Conservation (phyloP, 1,140 invertebrate species). For the Drosophila arawakana region DNA sequence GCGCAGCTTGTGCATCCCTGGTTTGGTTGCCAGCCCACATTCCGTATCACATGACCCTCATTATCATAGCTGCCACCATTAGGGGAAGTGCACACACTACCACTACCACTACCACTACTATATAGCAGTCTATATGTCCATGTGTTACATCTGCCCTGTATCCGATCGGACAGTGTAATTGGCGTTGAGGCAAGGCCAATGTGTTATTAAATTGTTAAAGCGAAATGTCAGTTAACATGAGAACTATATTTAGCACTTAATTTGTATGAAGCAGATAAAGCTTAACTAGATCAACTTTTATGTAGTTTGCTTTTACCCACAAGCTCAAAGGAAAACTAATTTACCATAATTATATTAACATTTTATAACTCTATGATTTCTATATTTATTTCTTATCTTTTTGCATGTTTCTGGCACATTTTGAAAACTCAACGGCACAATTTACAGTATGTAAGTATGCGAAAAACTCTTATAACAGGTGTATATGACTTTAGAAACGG, state of each 20-base stretch:
- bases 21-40: slow-evolving; percentile 45
- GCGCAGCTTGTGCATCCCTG: slow-evolving; percentile 26
- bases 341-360: background rate
- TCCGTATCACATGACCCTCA: slow-evolving; percentile 73
- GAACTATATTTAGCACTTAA: slow-evolving; percentile 53
- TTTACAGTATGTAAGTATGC: slow-evolving; percentile 8
- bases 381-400: slow-evolving; percentile 24
- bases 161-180: slow-evolving; percentile 61
- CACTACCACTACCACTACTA: background rate
- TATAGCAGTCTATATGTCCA: background rate
- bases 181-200: slow-evolving; percentile 61
- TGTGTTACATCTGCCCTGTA: slow-evolving; percentile 58
- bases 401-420: slow-evolving; percentile 39
- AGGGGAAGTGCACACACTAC: slow-evolving; percentile 44
- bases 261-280: slow-evolving; percentile 31
- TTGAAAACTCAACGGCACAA: background rate
- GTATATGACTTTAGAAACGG: background rate
- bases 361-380: background rate
- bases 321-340: background rate
- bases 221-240: slow-evolving; percentile 50
- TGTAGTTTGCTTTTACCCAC: slow-evolving; percentile 3
- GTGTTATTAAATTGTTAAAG: slow-evolving; percentile 78
- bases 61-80: slow-evolving; percentile 82
- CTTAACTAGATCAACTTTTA: slow-evolving; percentile 29
- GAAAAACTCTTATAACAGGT: background rate